Evolutionary conservation across 2,797 vertebrate genomes (phyloP).

Genomic region (Glyptemys insculpta): DNA sequence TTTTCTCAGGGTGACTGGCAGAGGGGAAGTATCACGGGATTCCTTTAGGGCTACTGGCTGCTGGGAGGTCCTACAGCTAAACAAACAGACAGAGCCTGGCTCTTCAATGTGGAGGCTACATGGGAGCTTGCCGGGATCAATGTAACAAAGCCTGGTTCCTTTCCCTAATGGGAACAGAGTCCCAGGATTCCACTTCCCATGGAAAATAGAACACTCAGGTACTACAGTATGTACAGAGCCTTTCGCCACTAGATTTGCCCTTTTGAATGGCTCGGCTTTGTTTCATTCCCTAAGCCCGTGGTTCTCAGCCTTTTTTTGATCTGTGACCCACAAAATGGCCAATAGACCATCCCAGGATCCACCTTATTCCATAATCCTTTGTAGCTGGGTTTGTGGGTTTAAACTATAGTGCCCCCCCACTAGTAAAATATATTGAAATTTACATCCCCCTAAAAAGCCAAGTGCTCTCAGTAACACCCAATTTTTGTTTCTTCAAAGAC

Average conservation of each 20-base stretch:
- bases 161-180: not conserved
- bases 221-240: not conserved
- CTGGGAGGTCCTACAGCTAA: accelerated
- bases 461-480: not conserved
- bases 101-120: not conserved
- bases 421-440: not conserved
- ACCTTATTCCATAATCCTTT: not conserved
- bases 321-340: not conserved
- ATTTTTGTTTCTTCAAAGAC: not conserved
- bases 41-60: not conserved
- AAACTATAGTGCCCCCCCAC: not conserved
- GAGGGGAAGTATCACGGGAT: not conserved
- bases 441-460: not conserved
- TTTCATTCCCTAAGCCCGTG: not conserved
- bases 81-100: not conserved
- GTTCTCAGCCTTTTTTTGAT: not conserved
- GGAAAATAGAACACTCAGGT: not conserved
- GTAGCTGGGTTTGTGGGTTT: not conserved
- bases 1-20: not conserved
- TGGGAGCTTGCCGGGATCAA: not conserved
- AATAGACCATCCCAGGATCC: not conserved
- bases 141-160: not conserved
- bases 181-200: not conserved
- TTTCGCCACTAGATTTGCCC: not conserved
- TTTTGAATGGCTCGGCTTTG: not conserved